Evolutionary conservation across 2,113 vertebrate genomes (phyloP).

Genomic region (Dicaeum eximium): DNA sequence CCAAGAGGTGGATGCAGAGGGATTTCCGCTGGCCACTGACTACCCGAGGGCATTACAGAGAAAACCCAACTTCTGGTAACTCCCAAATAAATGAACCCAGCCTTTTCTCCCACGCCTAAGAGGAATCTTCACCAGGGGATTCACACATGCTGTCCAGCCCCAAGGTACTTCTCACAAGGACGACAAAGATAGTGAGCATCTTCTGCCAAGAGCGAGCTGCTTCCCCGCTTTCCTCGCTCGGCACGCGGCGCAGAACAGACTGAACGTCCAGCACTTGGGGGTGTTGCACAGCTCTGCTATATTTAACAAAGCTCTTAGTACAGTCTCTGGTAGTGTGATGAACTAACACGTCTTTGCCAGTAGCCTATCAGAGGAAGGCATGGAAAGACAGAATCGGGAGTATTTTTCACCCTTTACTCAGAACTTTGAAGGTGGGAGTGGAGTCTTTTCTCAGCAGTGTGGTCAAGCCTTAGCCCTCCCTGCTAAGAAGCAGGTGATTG

Average conservation of each 20-base stretch:
- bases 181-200: not conserved
- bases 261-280: not conserved
- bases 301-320: not conserved
- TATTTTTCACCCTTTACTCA: not conserved
- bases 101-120: not conserved
- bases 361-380: not conserved
- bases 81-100: not conserved
- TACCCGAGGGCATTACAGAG: not conserved
- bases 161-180: not conserved
- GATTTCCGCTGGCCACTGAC: not conserved
- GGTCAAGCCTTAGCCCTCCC: not conserved
- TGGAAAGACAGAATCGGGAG: not conserved
- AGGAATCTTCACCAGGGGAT: not conserved
- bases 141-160: not conserved
- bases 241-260: not conserved
- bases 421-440: not conserved
- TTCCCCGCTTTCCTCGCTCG: fast-evolving
- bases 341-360: not conserved
- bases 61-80: not conserved
- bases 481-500: not conserved
- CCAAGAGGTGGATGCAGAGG: not conserved
- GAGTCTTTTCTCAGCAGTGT: not conserved
- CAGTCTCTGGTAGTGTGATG: not conserved
- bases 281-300: not conserved
- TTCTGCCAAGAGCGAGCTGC: not conserved